phyloP scores from a whole-genome alignment of 2,797 vertebrate species.

The Gymnodraco acuticeps region DNA sequence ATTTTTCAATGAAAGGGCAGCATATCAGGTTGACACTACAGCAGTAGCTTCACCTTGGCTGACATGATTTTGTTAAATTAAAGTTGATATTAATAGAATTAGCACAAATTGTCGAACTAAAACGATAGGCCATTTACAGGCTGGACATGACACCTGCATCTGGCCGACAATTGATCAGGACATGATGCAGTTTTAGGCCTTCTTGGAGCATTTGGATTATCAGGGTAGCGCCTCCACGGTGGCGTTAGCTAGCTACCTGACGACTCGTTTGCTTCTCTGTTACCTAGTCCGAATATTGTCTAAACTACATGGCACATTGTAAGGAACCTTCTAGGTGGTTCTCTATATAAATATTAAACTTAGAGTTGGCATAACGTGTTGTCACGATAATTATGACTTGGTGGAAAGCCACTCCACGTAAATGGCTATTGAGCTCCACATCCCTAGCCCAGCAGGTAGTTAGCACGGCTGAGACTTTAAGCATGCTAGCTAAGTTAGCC shows the following conservation, averaged over 20 bases:
- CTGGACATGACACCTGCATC: conserved; percentile 49
- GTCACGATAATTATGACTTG: conserved; percentile 34
- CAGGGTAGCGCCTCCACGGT: conserved; percentile 62
- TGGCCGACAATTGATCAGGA: conserved; percentile 58
- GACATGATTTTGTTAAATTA: conserved; percentile 12
- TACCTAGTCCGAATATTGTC: not conserved
- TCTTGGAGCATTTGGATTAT: conserved; percentile 67
- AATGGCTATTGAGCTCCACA: conserved; percentile 38
- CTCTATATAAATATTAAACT: not conserved
- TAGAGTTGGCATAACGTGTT: conserved; percentile 5
- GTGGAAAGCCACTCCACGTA: not conserved
- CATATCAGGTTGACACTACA: conserved; percentile 22
- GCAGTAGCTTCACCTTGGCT: conserved; percentile 54
- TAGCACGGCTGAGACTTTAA: conserved; percentile 44
- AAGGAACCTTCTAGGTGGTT: too few relatives aligned
- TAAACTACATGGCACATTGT: not conserved
- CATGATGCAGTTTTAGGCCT: conserved; percentile 78
- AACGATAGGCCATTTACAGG: conserved; percentile 17
- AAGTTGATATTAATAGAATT: not conserved
- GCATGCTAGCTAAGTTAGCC: conserved; percentile 67
- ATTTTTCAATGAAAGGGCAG: conserved; percentile 47
- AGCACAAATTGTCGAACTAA: not conserved
- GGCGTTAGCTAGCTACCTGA: conserved; percentile 63
- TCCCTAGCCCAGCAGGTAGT: conserved; percentile 65
- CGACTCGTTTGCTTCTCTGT: conserved; percentile 37